phyloP scores from a whole-genome alignment of 1,140 invertebrate genomes.

The Musca vetustissima region DNA sequence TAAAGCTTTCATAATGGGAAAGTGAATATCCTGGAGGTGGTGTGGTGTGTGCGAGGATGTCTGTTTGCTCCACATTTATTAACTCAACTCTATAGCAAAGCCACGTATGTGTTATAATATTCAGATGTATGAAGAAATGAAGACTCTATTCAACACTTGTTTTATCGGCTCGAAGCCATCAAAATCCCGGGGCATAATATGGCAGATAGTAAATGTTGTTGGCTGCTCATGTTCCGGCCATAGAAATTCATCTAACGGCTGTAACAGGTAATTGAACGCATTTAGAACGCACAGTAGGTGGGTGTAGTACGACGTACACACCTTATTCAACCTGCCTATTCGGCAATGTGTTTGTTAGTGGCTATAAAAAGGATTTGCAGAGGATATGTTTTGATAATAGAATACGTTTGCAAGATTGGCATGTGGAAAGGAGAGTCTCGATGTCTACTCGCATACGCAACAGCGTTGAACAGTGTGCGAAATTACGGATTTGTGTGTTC shows the following conservation, averaged over 20 bases:
- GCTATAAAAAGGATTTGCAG: slow-evolving; percentile 54
- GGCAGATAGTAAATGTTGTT: slow-evolving; percentile 23
- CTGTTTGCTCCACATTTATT: background rate
- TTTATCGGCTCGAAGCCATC: slow-evolving; percentile 14
- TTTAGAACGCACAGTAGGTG: slow-evolving; percentile 41
- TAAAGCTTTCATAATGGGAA: slow-evolving; percentile 12
- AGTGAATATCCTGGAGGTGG: background rate
- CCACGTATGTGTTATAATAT: slow-evolving; percentile 32
- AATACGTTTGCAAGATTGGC: background rate
- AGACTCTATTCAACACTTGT: slow-evolving; percentile 9
- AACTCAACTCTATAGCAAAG: slow-evolving; percentile 4
- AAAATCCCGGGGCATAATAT: slow-evolving; percentile 22
- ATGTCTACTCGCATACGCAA: background rate
- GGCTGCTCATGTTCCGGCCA: slow-evolving; percentile 46
- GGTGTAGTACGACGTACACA: slow-evolving; percentile 10
- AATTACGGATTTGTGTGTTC: slow-evolving; percentile 28
- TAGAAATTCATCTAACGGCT: slow-evolving; percentile 57
- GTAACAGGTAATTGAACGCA: slow-evolving; percentile 56
- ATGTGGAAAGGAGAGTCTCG: background rate
- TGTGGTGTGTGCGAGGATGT: background rate
- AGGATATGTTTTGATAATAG: slow-evolving; percentile 26
- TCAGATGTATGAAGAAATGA: slow-evolving; percentile 32
- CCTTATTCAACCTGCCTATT: slow-evolving; percentile 26
- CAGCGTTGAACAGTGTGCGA: slow-evolving; percentile 2
- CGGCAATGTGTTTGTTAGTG: slow-evolving; percentile 5